A percentile compares a stretch with the other conserved stretches of the same genome.
These are phyloP conservation scores for Botia almorhae DNA, from an alignment of 2,797 vertebrate genomes.

Conservation along the genomic window DNA sequence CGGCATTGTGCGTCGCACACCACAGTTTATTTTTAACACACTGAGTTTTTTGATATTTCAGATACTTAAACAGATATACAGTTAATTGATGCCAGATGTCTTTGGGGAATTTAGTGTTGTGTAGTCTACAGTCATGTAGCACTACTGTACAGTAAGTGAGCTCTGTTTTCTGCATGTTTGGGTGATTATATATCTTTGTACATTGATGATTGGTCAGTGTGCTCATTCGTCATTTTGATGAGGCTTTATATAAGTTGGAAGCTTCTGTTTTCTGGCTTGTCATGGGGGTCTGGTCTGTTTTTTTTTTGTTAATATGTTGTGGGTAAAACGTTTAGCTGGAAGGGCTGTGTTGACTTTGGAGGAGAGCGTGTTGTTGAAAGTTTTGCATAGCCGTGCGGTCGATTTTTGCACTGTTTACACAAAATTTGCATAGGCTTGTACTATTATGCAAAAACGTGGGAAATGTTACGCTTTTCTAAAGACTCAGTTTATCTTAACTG, in stretches of 20 bases:
- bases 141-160: constrained; percentile 1
- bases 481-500: neutral
- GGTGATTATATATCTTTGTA: neutral
- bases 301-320: constrained; percentile 15
- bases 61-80: neutral
- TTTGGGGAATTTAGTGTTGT: constrained; percentile 1
- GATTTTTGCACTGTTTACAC: constrained; percentile 1
- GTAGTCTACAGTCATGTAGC: neutral
- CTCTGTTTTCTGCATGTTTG: neutral
- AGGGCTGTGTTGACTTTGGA: constrained; percentile 25
- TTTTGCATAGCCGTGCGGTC: constrained; percentile 2
- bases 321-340: constrained; percentile 30
- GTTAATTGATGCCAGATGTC: constrained; percentile 30
- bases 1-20: neutral
- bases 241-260: constrained; percentile 1
- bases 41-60: constrained; percentile 3
- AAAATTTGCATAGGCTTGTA: constrained; percentile 6
- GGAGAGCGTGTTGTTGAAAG: neutral
- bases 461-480: neutral
- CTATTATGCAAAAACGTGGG: neutral
- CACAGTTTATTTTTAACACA: constrained; percentile 6
- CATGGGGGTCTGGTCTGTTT: constrained; percentile 5
- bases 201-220: neutral
- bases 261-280: neutral
- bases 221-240: neutral